Evolutionary conservation across 2,888 invertebrate genomes (phyloP).

Genomic region (Oxytorus armatus): DNA sequence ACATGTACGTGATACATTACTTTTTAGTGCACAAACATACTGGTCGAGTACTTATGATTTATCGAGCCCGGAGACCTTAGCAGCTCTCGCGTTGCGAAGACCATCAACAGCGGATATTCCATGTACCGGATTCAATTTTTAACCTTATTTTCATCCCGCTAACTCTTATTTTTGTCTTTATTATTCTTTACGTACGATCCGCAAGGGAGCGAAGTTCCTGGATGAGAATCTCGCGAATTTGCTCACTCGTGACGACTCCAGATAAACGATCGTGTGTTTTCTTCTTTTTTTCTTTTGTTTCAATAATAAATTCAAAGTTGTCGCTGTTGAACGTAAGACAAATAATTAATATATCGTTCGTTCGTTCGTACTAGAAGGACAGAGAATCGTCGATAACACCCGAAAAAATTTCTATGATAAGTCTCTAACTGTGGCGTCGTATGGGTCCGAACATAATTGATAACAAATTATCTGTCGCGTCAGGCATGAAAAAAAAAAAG

Average conservation of each 20-base stretch:
- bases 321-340: background rate
- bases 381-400: conserved; percentile 31
- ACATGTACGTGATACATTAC: too few relatives aligned
- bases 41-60: conserved; percentile 62
- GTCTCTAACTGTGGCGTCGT: conserved; percentile 61
- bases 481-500: conserved; percentile 52
- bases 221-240: conserved; percentile 27
- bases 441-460: conserved; percentile 61
- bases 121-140: conserved; percentile 41
- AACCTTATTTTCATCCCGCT: conserved; percentile 24
- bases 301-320: background rate
- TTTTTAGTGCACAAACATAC: too few relatives aligned
- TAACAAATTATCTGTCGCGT: conserved; percentile 67
- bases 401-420: conserved; percentile 57
- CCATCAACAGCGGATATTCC: conserved; percentile 58
- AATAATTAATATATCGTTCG: background rate
- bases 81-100: conserved; percentile 40
- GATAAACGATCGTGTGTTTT: too few relatives aligned
- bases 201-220: conserved; percentile 44
- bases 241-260: conserved; percentile 45
- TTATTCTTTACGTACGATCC: conserved; percentile 6
- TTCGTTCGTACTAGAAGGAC: background rate
- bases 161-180: conserved; percentile 6
- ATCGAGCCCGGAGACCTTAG: conserved; percentile 51
- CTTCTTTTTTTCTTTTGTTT: too few relatives aligned